These are phyloP conservation scores for Cyclura pinguis DNA, from an alignment of 2,797 vertebrate genomes.

Conservation along the genomic window DNA sequence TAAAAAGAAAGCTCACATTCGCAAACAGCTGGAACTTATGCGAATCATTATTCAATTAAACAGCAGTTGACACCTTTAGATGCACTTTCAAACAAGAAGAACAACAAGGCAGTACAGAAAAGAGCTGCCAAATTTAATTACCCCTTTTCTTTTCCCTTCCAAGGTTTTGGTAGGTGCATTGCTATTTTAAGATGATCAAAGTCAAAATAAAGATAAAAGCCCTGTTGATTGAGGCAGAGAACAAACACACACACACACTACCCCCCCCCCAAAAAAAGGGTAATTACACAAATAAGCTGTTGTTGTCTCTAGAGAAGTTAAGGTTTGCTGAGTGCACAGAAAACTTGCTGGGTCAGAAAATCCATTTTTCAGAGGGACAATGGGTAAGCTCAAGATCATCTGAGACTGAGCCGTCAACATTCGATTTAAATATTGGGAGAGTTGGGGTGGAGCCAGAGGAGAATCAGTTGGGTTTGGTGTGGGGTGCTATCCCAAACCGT, in stretches of 20 bases:
- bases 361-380: not conserved
- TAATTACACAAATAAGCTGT: not conserved
- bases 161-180: conserved; percentile 22
- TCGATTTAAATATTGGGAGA: not conserved
- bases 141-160: not conserved
- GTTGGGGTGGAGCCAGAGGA: too few relatives aligned
- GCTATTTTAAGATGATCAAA: conserved; percentile 39
- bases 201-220: conserved; percentile 21
- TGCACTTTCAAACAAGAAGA: conserved; percentile 2
- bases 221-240: conserved; percentile 26
- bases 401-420: not conserved
- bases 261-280: not conserved
- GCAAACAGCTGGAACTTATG: conserved; percentile 63
- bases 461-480: too few relatives aligned
- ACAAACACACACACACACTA: not conserved
- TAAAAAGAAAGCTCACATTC: not conserved
- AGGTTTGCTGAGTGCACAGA: not conserved
- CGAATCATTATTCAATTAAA: conserved; percentile 58
- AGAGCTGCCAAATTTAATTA: conserved; percentile 24
- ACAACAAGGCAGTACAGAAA: not conserved
- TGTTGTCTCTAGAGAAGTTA: not conserved
- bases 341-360: not conserved
- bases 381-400: fast-evolving
- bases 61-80: conserved; percentile 56
- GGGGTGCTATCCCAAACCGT: too few relatives aligned